phyloP scores from a whole-genome alignment of 2,113 vertebrate genomes.

The Zosterops lateralis region DNA sequence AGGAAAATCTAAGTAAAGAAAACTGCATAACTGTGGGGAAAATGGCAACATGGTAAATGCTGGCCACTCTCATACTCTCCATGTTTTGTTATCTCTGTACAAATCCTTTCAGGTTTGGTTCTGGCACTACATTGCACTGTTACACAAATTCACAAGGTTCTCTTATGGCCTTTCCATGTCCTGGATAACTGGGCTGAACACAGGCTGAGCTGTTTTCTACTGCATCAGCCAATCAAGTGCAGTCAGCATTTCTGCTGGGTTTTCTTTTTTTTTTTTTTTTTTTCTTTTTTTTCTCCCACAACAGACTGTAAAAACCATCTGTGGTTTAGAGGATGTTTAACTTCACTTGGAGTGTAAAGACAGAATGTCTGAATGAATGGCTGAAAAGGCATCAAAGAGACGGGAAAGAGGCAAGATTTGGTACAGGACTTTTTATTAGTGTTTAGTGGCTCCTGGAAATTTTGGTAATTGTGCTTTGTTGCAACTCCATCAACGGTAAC shows the following conservation, averaged over 20 bases:
- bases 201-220: background rate
- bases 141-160: background rate
- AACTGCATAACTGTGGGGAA: background rate
- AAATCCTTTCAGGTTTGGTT: background rate
- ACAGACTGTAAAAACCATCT: slow-evolving; percentile 5
- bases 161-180: background rate
- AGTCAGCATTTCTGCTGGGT: background rate
- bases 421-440: background rate
- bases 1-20: background rate
- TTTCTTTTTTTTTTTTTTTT: background rate
- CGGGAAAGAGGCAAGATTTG: background rate
- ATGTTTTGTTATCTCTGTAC: background rate
- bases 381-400: background rate
- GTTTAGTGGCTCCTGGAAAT: background rate
- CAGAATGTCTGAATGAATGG: background rate
- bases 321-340: slow-evolving; percentile 1
- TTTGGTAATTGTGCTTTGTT: background rate
- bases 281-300: background rate
- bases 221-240: background rate
- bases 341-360: background rate
- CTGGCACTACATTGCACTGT: background rate
- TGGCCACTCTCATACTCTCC: background rate
- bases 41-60: background rate
- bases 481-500: background rate
- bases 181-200: background rate